These are phyloP conservation scores for Ormyrus rosae DNA, from an alignment of 2,888 invertebrate species.

Conservation along the genomic window DNA sequence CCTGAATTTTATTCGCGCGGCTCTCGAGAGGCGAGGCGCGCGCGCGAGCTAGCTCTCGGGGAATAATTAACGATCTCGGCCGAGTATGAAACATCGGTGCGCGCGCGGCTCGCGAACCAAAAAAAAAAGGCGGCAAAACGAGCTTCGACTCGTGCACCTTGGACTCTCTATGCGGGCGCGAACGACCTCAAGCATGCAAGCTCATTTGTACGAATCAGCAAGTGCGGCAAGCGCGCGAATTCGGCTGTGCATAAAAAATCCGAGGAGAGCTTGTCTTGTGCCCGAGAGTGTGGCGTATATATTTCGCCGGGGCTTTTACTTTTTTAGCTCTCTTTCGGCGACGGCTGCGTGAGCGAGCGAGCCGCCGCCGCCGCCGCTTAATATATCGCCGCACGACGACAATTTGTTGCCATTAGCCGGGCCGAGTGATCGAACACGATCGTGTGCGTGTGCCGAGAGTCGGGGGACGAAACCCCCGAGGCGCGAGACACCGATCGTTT, in stretches of 20 bases:
- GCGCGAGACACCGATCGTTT: no score
- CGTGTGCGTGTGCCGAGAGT: constrained; percentile 25
- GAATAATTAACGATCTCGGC: constrained; percentile 25
- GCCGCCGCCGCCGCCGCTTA: constrained; percentile 14
- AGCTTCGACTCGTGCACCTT: constrained; percentile 10
- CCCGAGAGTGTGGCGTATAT: constrained; percentile 32
- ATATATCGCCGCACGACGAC: constrained; percentile 62
- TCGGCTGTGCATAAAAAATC: constrained; percentile 12
- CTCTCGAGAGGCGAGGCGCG: no score
- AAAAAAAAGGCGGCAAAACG: neutral
- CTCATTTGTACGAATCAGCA: neutral
- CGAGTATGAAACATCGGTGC: no score
- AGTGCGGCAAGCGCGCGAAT: constrained; percentile 8
- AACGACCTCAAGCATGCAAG: constrained; percentile 7
- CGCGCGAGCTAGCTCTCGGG: neutral
- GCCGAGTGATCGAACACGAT: constrained; percentile 66
- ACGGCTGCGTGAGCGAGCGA: neutral
- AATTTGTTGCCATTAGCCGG: constrained; percentile 68
- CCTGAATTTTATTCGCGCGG: constrained; percentile 9
- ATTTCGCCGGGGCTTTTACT: constrained; percentile 26
- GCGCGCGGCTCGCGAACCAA: no score
- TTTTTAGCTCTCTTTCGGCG: neutral
- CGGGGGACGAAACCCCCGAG: no score
- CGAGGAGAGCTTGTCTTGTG: constrained; percentile 1
- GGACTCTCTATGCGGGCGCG: constrained; percentile 1